These are phyloP conservation scores for Rhabdornis inornatus DNA, from an alignment of 2,113 vertebrate genomes.

Conservation along the genomic window DNA sequence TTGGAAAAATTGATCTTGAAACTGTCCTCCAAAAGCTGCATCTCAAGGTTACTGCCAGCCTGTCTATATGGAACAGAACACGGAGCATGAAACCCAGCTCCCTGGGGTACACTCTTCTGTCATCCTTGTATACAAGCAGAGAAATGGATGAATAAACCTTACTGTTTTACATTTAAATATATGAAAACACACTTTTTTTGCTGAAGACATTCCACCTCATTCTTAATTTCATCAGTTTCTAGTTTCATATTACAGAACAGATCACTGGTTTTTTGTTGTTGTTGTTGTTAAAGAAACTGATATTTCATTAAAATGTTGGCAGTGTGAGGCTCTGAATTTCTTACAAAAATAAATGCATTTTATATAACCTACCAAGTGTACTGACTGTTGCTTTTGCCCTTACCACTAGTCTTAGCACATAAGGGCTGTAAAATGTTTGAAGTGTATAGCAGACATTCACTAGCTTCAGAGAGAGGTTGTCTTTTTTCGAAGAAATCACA, in stretches of 20 bases:
- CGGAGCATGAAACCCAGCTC: neutral
- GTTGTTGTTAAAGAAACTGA: neutral
- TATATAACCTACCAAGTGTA: neutral
- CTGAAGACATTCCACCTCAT: neutral
- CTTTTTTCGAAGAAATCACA: constrained; percentile 5
- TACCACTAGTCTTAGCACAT: neutral
- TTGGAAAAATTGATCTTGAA: constrained; percentile 44
- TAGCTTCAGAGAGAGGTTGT: neutral
- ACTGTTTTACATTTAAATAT: neutral
- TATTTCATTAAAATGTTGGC: constrained; percentile 37
- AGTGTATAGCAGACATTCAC: neutral
- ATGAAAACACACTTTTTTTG: neutral
- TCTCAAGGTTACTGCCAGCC: constrained; percentile 53
- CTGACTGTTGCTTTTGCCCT: neutral
- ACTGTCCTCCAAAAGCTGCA: constrained; percentile 26
- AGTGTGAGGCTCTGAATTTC: neutral
- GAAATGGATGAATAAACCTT: constrained; percentile 30
- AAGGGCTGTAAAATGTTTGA: neutral
- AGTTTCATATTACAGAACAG: neutral
- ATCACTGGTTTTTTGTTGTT: neutral
- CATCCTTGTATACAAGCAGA: neutral
- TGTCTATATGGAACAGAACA: neutral
- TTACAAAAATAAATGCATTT: constrained; percentile 1
- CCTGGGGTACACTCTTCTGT: neutral
- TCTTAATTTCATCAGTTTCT: neutral